These are phyloP conservation scores for Drosophila pseudoobscura DNA, from an alignment of 1,140 invertebrate genomes.

Conservation along the genomic window DNA sequence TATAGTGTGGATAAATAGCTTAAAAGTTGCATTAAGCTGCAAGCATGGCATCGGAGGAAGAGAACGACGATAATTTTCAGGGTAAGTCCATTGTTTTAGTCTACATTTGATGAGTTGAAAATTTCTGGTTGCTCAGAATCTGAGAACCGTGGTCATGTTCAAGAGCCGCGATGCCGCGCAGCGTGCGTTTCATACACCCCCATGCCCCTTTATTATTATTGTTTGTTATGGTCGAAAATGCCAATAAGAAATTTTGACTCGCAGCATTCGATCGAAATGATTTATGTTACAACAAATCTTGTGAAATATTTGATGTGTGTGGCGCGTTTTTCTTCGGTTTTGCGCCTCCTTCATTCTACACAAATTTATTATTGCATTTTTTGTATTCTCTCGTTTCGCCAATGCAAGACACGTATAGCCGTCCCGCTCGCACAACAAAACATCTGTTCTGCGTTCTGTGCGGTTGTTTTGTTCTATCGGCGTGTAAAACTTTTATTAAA, in stretches of 20 bases:
- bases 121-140: constrained; percentile 55
- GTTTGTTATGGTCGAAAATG: constrained; percentile 38
- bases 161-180: constrained; percentile 68
- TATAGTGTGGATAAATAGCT: constrained; percentile 69
- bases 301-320: constrained; percentile 49
- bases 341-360: constrained; percentile 56
- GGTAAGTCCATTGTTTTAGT: constrained; percentile 70
- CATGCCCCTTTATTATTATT: constrained; percentile 37
- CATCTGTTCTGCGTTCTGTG: constrained; percentile 62
- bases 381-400: constrained; percentile 57
- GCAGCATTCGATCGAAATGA: background rate
- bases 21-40: constrained; percentile 62
- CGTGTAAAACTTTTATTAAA: too few species aligned
- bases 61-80: constrained; percentile 81
- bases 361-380: constrained; percentile 78
- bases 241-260: constrained; percentile 14
- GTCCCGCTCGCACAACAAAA: constrained; percentile 52
- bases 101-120: constrained; percentile 48
- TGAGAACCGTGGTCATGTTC: constrained; percentile 76
- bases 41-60: constrained; percentile 82
- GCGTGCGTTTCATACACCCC: constrained; percentile 49
- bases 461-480: constrained; percentile 53
- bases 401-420: constrained; percentile 55
- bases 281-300: constrained; percentile 21
- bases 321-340: constrained; percentile 62